A percentile compares a stretch with the other conserved stretches of the same genome.
These are phyloP conservation scores for Sphaerodactylus townsendi DNA, from an alignment of 2,113 vertebrate species.

Conservation along the genomic window DNA sequence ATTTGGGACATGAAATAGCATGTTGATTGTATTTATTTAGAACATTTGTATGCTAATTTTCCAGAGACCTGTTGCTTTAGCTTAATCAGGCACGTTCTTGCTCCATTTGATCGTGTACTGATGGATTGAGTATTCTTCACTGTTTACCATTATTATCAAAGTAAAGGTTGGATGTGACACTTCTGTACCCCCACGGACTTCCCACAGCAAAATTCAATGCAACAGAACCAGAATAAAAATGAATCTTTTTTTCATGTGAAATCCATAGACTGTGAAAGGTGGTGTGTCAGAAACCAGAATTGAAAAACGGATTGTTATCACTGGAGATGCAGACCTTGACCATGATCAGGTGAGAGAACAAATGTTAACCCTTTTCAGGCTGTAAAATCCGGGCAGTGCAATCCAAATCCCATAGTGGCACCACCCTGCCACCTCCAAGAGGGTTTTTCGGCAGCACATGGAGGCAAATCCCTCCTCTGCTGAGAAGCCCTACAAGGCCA, in stretches of 20 bases:
- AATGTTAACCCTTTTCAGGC: neutral
- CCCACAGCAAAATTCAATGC: neutral
- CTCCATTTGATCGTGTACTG: neutral
- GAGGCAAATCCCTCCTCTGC: too few relatives aligned
- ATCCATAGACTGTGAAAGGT: conserved; percentile 86
- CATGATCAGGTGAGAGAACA: conserved; percentile 88
- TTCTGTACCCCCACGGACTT: neutral
- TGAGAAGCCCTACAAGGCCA: too few relatives aligned
- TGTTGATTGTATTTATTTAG: neutral
- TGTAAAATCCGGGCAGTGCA: neutral
- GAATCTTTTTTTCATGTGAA: neutral
- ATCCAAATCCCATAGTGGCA: too few relatives aligned
- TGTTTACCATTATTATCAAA: neutral
- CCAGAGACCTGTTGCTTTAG: too few relatives aligned
- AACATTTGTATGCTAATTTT: neutral
- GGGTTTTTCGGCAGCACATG: too few relatives aligned
- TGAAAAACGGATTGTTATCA: conserved; percentile 98
- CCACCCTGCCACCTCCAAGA: too few relatives aligned
- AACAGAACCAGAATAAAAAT: neutral
- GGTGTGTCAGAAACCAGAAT: conserved; percentile 98
- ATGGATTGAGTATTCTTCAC: neutral
- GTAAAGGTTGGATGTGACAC: neutral
- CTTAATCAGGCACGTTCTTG: neutral
- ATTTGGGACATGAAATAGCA: neutral
- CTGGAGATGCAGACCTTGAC: conserved; percentile 96